A percentile compares a stretch with the other conserved stretches of the same genome.
Conservation (phyloP, 2,888 invertebrate genomes). For the Pandemis heparana region DNA sequence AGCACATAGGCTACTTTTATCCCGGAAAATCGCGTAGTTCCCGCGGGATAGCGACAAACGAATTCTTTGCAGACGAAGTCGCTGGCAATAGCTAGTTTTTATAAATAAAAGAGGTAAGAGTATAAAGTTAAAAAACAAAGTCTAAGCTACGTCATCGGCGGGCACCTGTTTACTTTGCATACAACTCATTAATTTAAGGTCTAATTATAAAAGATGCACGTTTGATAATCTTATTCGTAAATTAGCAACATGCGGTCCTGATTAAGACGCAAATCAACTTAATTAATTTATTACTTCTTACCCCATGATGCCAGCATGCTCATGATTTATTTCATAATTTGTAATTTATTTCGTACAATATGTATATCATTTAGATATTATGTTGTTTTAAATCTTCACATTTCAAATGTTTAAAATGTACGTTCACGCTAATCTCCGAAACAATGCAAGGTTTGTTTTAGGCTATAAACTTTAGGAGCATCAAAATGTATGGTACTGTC, state of each 20-base stretch:
- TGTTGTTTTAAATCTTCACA: not conserved
- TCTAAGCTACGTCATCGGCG: not conserved
- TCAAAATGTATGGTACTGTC: too few species aligned
- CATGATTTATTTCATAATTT: constrained; percentile 2
- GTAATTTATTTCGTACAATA: not conserved
- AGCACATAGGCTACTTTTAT: too few species aligned
- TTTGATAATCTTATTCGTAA: not conserved
- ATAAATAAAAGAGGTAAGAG: too few species aligned
- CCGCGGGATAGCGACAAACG: too few species aligned
- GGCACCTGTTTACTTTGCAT: not conserved
- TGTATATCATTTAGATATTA: not conserved
- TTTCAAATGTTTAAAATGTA: not conserved
- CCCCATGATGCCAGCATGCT: not conserved
- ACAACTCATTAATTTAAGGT: not conserved
- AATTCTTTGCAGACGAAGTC: too few species aligned
- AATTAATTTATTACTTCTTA: constrained; percentile 13
- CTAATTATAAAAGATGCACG: not conserved
- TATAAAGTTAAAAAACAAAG: not conserved
- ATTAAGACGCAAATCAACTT: constrained; percentile 17
- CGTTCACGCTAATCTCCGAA: too few species aligned
- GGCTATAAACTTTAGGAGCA: too few species aligned
- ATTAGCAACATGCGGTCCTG: not conserved
- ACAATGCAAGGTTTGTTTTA: too few species aligned
- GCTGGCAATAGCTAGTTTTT: too few species aligned
- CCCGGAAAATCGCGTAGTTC: too few species aligned